Conservation (phyloP, 1,140 invertebrate genomes). For the Meloidogyne floridensis region DNA sequence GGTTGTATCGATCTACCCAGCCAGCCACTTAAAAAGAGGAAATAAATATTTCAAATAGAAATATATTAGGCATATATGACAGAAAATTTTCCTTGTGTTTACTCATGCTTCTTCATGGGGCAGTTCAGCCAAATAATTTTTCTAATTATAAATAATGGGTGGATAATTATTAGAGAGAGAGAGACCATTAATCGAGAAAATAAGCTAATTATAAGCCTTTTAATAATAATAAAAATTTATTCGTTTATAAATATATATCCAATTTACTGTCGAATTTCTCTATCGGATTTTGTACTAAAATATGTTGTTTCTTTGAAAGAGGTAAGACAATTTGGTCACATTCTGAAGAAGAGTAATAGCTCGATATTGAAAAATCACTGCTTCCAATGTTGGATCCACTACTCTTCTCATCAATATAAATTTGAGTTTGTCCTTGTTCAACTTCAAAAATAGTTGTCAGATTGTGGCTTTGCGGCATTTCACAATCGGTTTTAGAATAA, state of each 20-base stretch:
- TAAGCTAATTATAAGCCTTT: too few species aligned
- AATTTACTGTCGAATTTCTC: background rate
- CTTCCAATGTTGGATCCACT: background rate
- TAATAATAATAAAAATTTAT: background rate
- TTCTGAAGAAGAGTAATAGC: background rate
- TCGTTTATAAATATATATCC: constrained; percentile 1
- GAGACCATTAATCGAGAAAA: too few species aligned
- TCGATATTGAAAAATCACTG: background rate
- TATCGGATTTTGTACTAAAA: background rate
- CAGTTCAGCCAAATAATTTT: too few species aligned
- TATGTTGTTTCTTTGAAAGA: background rate
- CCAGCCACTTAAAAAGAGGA: too few species aligned
- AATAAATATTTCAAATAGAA: too few species aligned
- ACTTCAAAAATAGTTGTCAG: background rate
- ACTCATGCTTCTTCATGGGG: too few species aligned
- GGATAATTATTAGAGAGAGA: too few species aligned
- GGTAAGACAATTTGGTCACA: background rate
- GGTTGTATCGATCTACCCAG: too few species aligned
- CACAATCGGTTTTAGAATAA: background rate
- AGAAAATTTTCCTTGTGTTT: too few species aligned
- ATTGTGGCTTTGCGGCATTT: background rate
- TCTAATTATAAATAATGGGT: too few species aligned
- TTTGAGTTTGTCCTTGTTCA: background rate
- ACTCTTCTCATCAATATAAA: background rate
- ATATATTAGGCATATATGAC: too few species aligned